phyloP scores from a whole-genome alignment of 2,888 invertebrate genomes.

The Penaeus monodon region DNA sequence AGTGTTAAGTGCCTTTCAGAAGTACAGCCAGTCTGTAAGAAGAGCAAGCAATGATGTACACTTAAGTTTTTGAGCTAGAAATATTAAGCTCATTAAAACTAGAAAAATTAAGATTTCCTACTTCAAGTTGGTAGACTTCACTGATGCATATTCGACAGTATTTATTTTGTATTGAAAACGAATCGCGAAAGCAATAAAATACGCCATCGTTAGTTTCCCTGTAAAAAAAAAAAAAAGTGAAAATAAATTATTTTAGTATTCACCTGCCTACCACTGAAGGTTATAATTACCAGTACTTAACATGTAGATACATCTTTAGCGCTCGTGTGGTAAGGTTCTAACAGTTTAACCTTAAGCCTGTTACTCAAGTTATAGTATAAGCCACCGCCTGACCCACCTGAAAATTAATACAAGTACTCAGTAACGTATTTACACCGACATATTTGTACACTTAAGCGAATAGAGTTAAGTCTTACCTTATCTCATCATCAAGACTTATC shows the following conservation, averaged over 20 bases:
- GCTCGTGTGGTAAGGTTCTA: slow-evolving; percentile 1
- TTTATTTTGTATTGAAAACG: neutral
- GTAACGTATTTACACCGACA: too few species aligned
- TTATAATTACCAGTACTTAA: too few species aligned
- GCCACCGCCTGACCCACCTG: slow-evolving; percentile 37
- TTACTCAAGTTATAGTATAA: slow-evolving; percentile 15
- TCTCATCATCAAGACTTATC: slow-evolving; percentile 8
- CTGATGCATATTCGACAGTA: slow-evolving; percentile 2
- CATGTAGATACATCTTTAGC: slow-evolving; percentile 13
- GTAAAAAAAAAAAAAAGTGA: neutral
- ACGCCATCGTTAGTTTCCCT: slow-evolving; percentile 3
- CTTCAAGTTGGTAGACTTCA: slow-evolving; percentile 6
- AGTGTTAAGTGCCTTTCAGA: slow-evolving; percentile 7
- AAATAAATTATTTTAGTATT: too few species aligned
- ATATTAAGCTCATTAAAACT: too few species aligned
- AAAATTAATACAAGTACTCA: too few species aligned
- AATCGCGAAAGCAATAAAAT: slow-evolving; percentile 12
- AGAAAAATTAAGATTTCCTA: too few species aligned
- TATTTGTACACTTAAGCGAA: too few species aligned
- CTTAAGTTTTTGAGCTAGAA: too few species aligned
- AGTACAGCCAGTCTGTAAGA: neutral
- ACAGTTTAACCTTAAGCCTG: neutral
- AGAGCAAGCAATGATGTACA: too few species aligned
- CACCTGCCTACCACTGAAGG: too few species aligned
- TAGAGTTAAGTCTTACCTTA: too few species aligned